Evolutionary conservation across 2,797 vertebrate species (phyloP), one percentile per base, ranked within the genome.

Genomic region (Cichlasoma orientale): DNA sequence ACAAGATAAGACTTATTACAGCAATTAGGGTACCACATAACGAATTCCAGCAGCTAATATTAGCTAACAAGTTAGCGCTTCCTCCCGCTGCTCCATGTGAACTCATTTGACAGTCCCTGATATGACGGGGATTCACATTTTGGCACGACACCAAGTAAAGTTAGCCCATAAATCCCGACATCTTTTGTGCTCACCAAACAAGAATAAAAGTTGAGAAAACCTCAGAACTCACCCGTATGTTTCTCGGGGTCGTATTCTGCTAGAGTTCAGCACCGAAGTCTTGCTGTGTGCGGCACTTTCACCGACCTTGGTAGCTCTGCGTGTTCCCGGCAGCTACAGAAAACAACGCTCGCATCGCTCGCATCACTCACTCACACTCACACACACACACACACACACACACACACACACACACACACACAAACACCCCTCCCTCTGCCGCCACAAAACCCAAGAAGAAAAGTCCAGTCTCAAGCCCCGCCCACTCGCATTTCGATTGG

Each of bases 21-120:
- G 2, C 21, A 55, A 52, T 13, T 72, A 77, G n/a, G 4, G 10
- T 8, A 27, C 4, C 33, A 5, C n/a, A 7, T 0, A 41, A 47
- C 29, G 70, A 2, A 2, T n/a, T 36, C 27, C n/a, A 21, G 71
- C 11, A n/a, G 82, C 77, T 80, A 83, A 72, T 9, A 75, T 50
- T 61, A 75, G 80, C 82, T 88, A 85, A 75, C 84, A 11, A 4
- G 36, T 86, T 90, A 89, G 88, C 92, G 70, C 83, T 86, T 88
- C 84, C 84, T 81, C 83, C 85, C 29, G 84, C 86, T 90, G 91
- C 90, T 77, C 79, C 90, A 90, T 86, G 89, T 88, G 89, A 91
- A 86, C 79, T 56, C 58, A 29, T 80, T 56, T 92, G 92, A 93
- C 89, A 93, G 88, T 50, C 87, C 59, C 71, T 70, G 82, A 80